Conservation (phyloP, 2,888 invertebrate genomes). For the Eueremaeus valkanovi region DNA sequence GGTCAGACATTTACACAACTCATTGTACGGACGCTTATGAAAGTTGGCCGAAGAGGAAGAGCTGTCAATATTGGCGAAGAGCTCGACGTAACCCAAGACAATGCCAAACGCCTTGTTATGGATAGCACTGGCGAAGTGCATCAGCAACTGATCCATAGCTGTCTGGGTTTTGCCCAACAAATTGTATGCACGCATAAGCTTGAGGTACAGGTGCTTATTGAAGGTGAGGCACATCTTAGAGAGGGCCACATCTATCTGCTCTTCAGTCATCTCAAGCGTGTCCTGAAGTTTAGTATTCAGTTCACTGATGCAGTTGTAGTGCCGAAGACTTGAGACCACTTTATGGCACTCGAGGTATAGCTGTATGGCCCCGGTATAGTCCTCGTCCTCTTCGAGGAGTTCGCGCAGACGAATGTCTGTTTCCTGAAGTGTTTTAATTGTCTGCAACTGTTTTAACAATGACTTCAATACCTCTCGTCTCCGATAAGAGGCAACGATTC, state of each 20-base stretch:
- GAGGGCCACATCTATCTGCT: constrained; percentile 79
- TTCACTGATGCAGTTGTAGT: constrained; percentile 82
- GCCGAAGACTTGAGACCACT: constrained; percentile 75
- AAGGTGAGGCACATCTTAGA: constrained; percentile 60
- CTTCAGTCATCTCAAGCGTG: constrained; percentile 82
- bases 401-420: constrained; percentile 80
- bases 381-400: constrained; percentile 67
- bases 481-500: constrained; percentile 83
- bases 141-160: constrained; percentile 89
- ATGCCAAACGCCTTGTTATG: constrained; percentile 58
- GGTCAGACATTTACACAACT: constrained; percentile 60
- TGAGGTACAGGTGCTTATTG: constrained; percentile 64
- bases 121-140: constrained; percentile 90
- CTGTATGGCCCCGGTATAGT: constrained; percentile 86
- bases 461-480: constrained; percentile 78
- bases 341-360: constrained; percentile 79
- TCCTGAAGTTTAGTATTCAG: constrained; percentile 81
- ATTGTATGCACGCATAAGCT: constrained; percentile 79
- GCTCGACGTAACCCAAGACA: constrained; percentile 57
- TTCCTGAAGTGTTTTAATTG: constrained; percentile 74
- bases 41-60: constrained; percentile 27
- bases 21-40: constrained; percentile 69
- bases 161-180: constrained; percentile 84
- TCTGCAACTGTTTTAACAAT: constrained; percentile 71
- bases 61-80: constrained; percentile 51